These are phyloP conservation scores for Nasonia giraulti DNA, from an alignment of 1,140 invertebrate species.

Conservation along the genomic window DNA sequence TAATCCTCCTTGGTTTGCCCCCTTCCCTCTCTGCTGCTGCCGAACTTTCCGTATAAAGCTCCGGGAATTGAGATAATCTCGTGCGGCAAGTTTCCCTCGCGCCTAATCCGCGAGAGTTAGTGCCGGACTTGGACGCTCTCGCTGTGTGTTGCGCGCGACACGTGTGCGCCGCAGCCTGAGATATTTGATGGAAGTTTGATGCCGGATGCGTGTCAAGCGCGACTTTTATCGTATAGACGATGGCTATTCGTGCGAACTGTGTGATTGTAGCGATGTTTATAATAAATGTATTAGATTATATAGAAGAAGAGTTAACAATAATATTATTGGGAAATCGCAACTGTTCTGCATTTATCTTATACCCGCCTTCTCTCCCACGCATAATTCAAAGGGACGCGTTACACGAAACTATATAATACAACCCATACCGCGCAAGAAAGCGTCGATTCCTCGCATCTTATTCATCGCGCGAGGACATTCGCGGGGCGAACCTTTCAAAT, in stretches of 20 bases:
- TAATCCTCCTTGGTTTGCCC: constrained; percentile 35
- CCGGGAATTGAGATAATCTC: constrained; percentile 47
- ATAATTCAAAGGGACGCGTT: not conserved
- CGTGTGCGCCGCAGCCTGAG: not conserved
- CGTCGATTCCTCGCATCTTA: not conserved
- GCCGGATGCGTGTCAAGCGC: not conserved
- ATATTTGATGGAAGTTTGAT: constrained; percentile 1
- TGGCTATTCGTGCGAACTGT: not conserved
- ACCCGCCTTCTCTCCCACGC: not conserved
- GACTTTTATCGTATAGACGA: not conserved
- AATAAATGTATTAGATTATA: too few species aligned
- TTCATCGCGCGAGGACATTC: not conserved
- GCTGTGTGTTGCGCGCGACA: not conserved
- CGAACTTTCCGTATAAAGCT: constrained; percentile 39
- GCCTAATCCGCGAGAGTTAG: constrained; percentile 35
- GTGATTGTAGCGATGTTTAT: too few species aligned
- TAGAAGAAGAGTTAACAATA: too few species aligned
- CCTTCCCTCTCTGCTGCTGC: too few species aligned
- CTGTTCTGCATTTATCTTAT: not conserved
- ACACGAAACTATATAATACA: too few species aligned
- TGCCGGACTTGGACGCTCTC: constrained; percentile 22
- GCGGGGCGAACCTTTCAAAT: not conserved
- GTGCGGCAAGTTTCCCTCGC: constrained; percentile 23
- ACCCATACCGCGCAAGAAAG: not conserved
- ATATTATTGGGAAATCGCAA: not conserved